Conservation (phyloP, 1,140 invertebrate genomes). For the Argopecten irradians region DNA sequence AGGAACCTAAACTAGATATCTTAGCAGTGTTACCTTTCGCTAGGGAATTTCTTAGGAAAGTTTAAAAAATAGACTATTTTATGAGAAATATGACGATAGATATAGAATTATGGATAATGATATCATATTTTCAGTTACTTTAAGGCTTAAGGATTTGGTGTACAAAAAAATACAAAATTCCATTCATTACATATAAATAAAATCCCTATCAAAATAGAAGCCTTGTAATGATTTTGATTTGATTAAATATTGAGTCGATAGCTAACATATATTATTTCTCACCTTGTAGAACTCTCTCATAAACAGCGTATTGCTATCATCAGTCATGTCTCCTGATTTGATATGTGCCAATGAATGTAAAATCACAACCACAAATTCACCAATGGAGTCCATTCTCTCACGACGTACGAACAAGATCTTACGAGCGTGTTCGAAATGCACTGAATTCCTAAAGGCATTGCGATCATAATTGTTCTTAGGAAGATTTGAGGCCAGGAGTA, state of each 20-base stretch:
- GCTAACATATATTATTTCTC: conserved; percentile 27
- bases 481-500: conserved; percentile 73
- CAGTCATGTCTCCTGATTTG: conserved; percentile 69
- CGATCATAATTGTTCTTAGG: conserved; percentile 71
- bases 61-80: too few species aligned
- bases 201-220: too few species aligned
- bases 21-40: background rate
- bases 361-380: conserved; percentile 74
- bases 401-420: conserved; percentile 72
- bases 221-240: too few species aligned
- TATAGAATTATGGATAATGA: too few species aligned
- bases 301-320: conserved; percentile 72
- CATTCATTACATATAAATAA: too few species aligned
- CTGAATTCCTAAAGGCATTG: conserved; percentile 73
- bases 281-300: conserved; percentile 73
- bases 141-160: too few species aligned
- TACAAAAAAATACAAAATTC: too few species aligned
- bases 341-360: conserved; percentile 74
- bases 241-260: background rate
- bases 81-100: too few species aligned
- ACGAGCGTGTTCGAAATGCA: conserved; percentile 69
- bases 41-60: too few species aligned
- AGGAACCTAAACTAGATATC: background rate
- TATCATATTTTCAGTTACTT: too few species aligned
- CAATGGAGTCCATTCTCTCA: conserved; percentile 74